Base-by-base conservation (phyloP, 2,113 vertebrate genomes). In the Bettongia penicillata region DNA sequence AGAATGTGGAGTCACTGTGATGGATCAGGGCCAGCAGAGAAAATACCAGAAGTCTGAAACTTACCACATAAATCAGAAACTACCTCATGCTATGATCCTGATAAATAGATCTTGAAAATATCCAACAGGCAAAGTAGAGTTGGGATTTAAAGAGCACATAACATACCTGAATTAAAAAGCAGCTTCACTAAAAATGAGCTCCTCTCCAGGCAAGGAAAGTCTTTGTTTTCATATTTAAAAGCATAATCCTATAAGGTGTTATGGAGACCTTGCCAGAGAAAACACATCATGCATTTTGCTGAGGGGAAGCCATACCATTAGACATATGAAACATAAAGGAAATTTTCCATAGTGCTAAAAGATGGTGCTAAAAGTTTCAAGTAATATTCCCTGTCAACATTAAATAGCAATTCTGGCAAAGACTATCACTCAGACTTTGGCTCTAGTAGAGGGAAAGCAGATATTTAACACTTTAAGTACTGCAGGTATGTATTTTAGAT, bases 1-100 rank as follows among this genome's bases (percentile, higher is more conserved):
- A 89, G 91, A 91, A 94, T 89, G 91, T 90, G 97, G 93, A 96
- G 57, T 77, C 94, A 37, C 89, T 91, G 51, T 97, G 97, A 98
- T 97, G 93, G 95, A 98, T 97, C 97, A 96, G 97, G 96, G 93
- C 90, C 97, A 95, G 91, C 48, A 97, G 90, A 98, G 96, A 97
- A 94, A 98, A 96, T 94, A 98, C 96, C 96, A 97, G 92, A 98
- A 98, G 91, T 89, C 94, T 94, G 96, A 98, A 96, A 68, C 97
- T 95, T 94, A 97, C 96, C 96, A 96, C 96, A 98, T 98, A 98
- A 98, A 98, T 98, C 98, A 98, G 95, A 93, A 95, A 96, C 95
- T 97, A 96, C 95, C 96, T 98, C 97, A 97, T 97, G 92, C 94
- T 95, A 94, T 97, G 97, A 97, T 97, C 90, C 95, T 98, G 98